Percentiles rank a stretch among this genome's conserved stretches.
Conservation (phyloP, 1,140 invertebrate genomes). For the Bactericera cockerelli region DNA sequence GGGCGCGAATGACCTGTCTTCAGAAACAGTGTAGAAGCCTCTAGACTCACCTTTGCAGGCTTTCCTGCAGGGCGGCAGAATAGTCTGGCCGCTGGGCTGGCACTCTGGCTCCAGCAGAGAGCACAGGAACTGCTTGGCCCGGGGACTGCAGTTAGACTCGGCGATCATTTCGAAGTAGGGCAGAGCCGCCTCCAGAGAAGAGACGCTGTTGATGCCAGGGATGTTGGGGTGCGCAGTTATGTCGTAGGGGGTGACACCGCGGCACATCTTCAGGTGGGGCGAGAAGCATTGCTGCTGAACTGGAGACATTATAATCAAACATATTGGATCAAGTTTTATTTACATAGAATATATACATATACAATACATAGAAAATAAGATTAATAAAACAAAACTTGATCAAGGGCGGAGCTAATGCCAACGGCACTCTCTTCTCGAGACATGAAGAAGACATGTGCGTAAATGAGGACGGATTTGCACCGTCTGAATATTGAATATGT, state of each 20-base stretch:
- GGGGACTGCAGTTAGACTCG: constrained; percentile 40
- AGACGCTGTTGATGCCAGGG: constrained; percentile 25
- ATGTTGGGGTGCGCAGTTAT: constrained; percentile 33
- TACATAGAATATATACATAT: too few relatives aligned
- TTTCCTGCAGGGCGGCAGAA: constrained; percentile 42
- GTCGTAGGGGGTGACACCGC: constrained; percentile 44
- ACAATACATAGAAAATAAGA: too few relatives aligned
- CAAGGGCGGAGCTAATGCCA: too few relatives aligned
- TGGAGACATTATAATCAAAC: too few relatives aligned
- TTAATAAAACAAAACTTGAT: too few relatives aligned
- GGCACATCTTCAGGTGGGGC: constrained; percentile 29
- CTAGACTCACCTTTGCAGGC: constrained; percentile 51
- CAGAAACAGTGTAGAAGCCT: too few relatives aligned
- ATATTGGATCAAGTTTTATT: too few relatives aligned
- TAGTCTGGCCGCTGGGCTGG: constrained; percentile 35
- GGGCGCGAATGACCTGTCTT: too few relatives aligned
- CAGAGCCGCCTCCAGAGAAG: constrained; percentile 31
- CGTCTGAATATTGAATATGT: too few relatives aligned
- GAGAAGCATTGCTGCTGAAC: constrained; percentile 16
- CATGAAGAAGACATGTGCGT: too few relatives aligned
- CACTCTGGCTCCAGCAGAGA: constrained; percentile 47
- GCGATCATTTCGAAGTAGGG: constrained; percentile 38
- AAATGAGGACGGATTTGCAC: too few relatives aligned
- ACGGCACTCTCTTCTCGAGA: too few relatives aligned
- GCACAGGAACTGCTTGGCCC: constrained; percentile 42